A percentile compares a stretch with the other conserved stretches of the same genome.
Evolutionary conservation across 1,140 invertebrate genomes (phyloP).

Genomic region (Thalassaphorura encarpata): DNA sequence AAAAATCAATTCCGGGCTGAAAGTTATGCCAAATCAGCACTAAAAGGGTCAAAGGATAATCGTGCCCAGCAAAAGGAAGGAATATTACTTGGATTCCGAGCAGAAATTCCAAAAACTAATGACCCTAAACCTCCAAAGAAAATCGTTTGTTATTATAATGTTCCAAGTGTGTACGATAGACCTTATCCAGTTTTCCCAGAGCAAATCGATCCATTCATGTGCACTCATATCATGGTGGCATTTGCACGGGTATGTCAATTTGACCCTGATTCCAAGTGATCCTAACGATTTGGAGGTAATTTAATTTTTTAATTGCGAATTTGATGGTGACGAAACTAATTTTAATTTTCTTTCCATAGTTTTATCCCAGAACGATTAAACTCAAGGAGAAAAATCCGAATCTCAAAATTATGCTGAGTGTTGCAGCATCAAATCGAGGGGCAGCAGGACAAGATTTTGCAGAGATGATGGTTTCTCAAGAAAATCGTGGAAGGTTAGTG

Average conservation of each 20-base stretch:
- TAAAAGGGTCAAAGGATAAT: background rate
- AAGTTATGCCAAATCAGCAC: background rate
- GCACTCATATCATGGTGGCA: conserved; percentile 70
- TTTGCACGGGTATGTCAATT: conserved; percentile 57
- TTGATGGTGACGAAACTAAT: background rate
- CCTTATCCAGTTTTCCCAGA: conserved; percentile 23
- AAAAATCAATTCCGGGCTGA: background rate
- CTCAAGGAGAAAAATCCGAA: conserved; percentile 55
- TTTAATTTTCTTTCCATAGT: conserved; percentile 16
- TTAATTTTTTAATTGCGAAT: background rate
- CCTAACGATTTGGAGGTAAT: conserved; percentile 36
- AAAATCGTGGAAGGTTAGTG: conserved; percentile 51
- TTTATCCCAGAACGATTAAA: conserved; percentile 45
- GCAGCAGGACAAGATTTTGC: conserved; percentile 54
- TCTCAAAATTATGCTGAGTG: conserved; percentile 64
- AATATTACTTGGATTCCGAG: background rate
- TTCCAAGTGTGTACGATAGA: conserved; percentile 36
- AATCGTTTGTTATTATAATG: conserved; percentile 56
- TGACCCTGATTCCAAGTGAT: conserved; percentile 43
- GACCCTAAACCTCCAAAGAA: background rate
- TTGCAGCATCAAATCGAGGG: conserved; percentile 42
- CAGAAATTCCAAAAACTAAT: background rate
- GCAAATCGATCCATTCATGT: conserved; percentile 49
- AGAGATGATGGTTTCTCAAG: conserved; percentile 56
- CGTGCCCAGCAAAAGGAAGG: background rate